Conservation (phyloP, 2,888 invertebrate genomes). For the Eledona agricola region DNA sequence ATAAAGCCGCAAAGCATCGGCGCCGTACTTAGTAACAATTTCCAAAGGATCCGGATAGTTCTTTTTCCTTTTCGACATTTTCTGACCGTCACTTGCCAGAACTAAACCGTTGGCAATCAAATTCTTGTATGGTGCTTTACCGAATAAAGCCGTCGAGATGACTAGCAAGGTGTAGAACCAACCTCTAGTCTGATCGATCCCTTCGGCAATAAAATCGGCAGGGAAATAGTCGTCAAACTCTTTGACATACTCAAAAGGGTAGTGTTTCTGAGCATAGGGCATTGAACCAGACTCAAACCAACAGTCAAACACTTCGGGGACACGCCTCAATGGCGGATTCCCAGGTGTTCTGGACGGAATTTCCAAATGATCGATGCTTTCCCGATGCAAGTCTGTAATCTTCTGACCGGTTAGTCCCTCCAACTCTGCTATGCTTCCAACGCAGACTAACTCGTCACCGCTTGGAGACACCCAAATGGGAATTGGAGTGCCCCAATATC, state of each 20-base stretch:
- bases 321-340: conserved; percentile 82
- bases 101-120: conserved; percentile 96
- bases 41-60: conserved; percentile 98
- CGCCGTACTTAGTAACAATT: conserved; percentile 91
- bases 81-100: conserved; percentile 96
- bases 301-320: conserved; percentile 97
- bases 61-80: conserved; percentile 99
- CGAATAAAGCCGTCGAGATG: conserved; percentile 93
- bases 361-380: conserved; percentile 90
- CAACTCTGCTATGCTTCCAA: conserved; percentile 93
- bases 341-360: conserved; percentile 90
- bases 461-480: conserved; percentile 96
- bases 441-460: conserved; percentile 91
- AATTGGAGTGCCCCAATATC: conserved; percentile 99
- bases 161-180: conserved; percentile 99
- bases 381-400: conserved; percentile 92
- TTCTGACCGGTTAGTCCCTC: conserved; percentile 82
- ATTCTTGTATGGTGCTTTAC: conserved; percentile 97
- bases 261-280: conserved; percentile 98
- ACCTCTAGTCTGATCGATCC: conserved; percentile 96
- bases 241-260: conserved; percentile 91
- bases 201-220: conserved; percentile 99
- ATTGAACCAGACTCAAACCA: conserved; percentile 99
- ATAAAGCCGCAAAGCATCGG: conserved; percentile 95
- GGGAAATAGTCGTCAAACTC: conserved; percentile 93